These are phyloP conservation scores for Margarornis squamiger DNA, from an alignment of 2,797 vertebrate genomes.

Conservation along the genomic window DNA sequence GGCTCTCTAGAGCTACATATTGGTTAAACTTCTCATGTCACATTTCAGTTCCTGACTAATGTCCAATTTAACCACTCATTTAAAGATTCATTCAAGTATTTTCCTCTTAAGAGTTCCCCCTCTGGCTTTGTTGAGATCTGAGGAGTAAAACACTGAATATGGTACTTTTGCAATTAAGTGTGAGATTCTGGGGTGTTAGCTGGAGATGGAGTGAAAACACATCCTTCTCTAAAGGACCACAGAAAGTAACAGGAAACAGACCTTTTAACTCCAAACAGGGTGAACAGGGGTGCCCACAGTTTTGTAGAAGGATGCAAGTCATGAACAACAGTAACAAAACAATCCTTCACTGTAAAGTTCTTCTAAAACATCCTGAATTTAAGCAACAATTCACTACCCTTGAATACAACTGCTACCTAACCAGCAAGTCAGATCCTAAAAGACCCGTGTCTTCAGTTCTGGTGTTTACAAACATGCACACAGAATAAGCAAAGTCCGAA, in stretches of 20 bases:
- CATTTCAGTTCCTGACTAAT: background rate
- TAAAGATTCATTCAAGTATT: background rate
- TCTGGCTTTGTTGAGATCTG: rapidly evolving
- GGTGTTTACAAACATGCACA: background rate
- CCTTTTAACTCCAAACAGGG: background rate
- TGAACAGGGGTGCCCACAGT: background rate
- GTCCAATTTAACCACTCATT: background rate
- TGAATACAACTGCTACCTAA: background rate
- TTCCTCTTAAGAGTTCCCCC: background rate
- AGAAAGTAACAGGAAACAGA: background rate
- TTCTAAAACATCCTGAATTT: background rate
- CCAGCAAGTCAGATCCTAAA: background rate
- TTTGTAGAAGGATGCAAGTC: background rate
- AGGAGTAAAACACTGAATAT: background rate
- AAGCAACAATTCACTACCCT: background rate
- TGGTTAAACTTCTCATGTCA: background rate
- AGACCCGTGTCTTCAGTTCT: background rate
- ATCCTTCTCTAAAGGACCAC: background rate
- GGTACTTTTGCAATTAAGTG: background rate
- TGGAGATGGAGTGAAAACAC: background rate
- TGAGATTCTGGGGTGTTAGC: background rate
- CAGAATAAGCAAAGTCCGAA: background rate
- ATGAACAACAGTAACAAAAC: background rate
- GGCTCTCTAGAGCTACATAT: background rate
- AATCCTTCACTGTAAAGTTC: background rate